Evolutionary conservation across 2,797 vertebrate species (phyloP), one percentile per base, ranked within the genome.

Genomic region (Adelosebastes latens): DNA sequence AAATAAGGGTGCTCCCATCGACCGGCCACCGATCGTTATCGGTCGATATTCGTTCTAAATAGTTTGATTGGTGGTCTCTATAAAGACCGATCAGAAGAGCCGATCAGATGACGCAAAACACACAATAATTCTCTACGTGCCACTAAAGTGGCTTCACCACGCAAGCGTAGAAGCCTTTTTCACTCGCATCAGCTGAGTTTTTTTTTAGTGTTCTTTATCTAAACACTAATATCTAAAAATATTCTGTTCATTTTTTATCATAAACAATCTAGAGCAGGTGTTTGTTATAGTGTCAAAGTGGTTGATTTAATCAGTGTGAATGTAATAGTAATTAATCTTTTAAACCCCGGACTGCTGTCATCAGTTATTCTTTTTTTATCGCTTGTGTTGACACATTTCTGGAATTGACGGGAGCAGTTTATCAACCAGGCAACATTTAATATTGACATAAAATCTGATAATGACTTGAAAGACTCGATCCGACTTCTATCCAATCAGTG

Each of bases 391-490:
- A 84, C 67, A 77, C 46, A 63, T 82, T 81, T 36, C 64, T 74
- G 32, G n/a, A 72, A 22, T 36, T 36, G 25, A 13, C 5, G 1
- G 53, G 36, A 80, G 32, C 39, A n/a, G 25, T 65, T 81, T 77
- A 80, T 72, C 59, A 70, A 16, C 12, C 20, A 25, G 12, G 66
- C 27, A 64, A 63, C 46, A 14, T 71, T 68, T 72, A 55, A 64
- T 66, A 59, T 72, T 55, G 62, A 82, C 78, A 70, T 60, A 9
- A 77, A 85, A 74, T 53, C 60, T 68, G 66, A 72, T 77, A 77
- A 77, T 27, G 32, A 73, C 56, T 73, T 56, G n/a, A 78, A 75
- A 80, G 55, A 34, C 32, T 24, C 12, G 10, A 31, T 56, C 20
- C 1, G 6, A 62, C 29, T 61, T 24, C 55, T 34, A n/a, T 56